Conservation (phyloP, 2,888 invertebrate genomes). For the Drosophila atripex region DNA sequence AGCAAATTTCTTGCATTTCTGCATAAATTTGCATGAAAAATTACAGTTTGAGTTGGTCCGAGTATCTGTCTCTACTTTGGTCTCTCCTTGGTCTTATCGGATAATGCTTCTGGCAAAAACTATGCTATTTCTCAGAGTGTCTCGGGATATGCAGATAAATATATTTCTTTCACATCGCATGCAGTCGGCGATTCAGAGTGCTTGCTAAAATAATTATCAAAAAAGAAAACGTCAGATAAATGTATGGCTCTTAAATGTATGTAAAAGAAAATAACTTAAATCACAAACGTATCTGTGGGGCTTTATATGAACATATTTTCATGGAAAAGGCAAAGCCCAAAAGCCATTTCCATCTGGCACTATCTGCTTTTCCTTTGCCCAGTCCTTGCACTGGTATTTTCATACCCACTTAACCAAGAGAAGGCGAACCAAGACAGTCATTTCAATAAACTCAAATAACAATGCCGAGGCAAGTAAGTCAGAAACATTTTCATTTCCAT, state of each 20-base stretch:
- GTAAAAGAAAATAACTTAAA: not conserved
- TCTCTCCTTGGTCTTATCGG: slow-evolving; percentile 8
- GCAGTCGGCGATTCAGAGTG: not conserved
- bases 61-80: slow-evolving; percentile 26
- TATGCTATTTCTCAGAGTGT: slow-evolving; percentile 8
- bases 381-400: slow-evolving; percentile 30
- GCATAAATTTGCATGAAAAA: slow-evolving; percentile 76
- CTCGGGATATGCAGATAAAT: slow-evolving; percentile 15
- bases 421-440: slow-evolving; percentile 29
- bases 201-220: slow-evolving; percentile 16
- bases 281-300: slow-evolving; percentile 5
- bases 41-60: slow-evolving; percentile 39
- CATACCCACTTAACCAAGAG: slow-evolving; percentile 47
- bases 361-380: not conserved
- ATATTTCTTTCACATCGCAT: not conserved
- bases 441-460: slow-evolving; percentile 40
- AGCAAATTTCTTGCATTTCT: slow-evolving; percentile 59
- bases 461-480: slow-evolving; percentile 48
- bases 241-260: not conserved
- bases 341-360: slow-evolving; percentile 25
- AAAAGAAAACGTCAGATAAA: not conserved
- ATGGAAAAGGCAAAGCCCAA: slow-evolving; percentile 14
- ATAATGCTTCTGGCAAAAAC: slow-evolving; percentile 16
- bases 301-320: slow-evolving; percentile 8
- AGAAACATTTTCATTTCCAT: slow-evolving; percentile 53